These are phyloP conservation scores for Neomorphus geoffroyi DNA, from an alignment of 2,797 vertebrate species.

Conservation along the genomic window DNA sequence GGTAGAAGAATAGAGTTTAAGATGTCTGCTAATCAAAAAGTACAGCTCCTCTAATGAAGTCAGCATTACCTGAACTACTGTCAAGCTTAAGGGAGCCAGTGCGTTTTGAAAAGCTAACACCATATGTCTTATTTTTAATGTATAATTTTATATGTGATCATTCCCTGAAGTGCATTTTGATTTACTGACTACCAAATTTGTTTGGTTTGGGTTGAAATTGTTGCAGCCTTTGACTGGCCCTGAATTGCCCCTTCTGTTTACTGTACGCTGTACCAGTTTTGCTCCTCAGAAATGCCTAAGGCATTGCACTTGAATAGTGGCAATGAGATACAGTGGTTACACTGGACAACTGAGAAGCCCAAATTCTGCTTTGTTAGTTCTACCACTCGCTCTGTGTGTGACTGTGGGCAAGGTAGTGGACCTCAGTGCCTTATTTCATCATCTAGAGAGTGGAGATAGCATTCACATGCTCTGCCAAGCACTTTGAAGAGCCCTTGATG, in stretches of 20 bases:
- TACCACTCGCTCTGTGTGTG: neutral
- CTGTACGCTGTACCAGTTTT: neutral
- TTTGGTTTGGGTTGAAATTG: neutral
- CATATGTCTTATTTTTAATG: neutral
- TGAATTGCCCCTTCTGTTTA: neutral
- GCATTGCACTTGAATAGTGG: neutral
- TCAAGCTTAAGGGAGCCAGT: neutral
- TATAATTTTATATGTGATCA: neutral
- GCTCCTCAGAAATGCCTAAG: neutral
- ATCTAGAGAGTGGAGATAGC: neutral
- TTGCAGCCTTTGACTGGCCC: neutral
- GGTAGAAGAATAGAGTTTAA: neutral
- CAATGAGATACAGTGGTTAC: neutral
- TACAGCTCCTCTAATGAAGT: neutral
- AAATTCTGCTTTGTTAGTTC: neutral
- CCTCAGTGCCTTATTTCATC: constrained; percentile 59
- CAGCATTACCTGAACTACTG: neutral
- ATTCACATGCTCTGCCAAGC: neutral
- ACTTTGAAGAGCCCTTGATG: constrained; percentile 51
- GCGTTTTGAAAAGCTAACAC: neutral
- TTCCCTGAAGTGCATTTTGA: constrained; percentile 51
- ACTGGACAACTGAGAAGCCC: neutral
- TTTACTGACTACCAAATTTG: neutral
- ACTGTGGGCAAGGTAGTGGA: neutral
- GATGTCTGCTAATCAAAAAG: neutral